These are phyloP conservation scores for Drosophila teissieri DNA, from an alignment of 1,140 invertebrate species.

Conservation along the genomic window DNA sequence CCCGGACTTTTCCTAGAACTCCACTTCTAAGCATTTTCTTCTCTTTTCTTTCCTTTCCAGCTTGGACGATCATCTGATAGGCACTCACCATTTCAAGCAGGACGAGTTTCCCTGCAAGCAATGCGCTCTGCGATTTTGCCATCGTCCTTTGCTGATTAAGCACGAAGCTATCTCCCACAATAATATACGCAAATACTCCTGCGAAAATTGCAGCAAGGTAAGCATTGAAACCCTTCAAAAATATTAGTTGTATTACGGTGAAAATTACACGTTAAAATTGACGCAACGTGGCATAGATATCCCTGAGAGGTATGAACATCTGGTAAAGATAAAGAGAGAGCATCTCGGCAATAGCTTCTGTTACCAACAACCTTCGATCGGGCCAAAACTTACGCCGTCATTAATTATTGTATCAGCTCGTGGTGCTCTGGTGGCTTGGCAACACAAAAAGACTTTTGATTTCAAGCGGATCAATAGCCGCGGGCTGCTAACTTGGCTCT, in stretches of 20 bases:
- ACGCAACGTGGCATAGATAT: not conserved
- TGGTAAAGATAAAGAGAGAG: conserved; percentile 25
- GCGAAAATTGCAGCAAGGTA: conserved; percentile 97
- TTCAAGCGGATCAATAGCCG: conserved; percentile 83
- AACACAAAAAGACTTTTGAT: conserved; percentile 82
- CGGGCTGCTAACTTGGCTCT: conserved; percentile 65
- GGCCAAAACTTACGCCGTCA: conserved; percentile 59
- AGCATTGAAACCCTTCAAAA: conserved; percentile 29
- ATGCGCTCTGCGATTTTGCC: conserved; percentile 93
- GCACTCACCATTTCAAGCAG: conserved; percentile 90
- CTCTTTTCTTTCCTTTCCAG: conserved; percentile 85
- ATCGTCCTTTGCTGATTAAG: conserved; percentile 91
- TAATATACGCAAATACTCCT: conserved; percentile 92
- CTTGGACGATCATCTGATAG: conserved; percentile 92
- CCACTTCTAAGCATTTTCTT: conserved; percentile 1
- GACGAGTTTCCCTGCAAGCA: conserved; percentile 93
- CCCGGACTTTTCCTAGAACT: conserved; percentile 2
- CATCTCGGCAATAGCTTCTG: conserved; percentile 25
- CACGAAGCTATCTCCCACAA: conserved; percentile 93
- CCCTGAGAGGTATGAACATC: no score
- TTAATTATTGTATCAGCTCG: conserved; percentile 77
- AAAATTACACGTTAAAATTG: no score
- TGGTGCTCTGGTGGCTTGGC: conserved; percentile 34
- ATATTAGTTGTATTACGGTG: no score
- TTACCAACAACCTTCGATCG: conserved; percentile 37